phyloP scores from a whole-genome alignment of 2,797 vertebrate species.

The Spizella passerina region DNA sequence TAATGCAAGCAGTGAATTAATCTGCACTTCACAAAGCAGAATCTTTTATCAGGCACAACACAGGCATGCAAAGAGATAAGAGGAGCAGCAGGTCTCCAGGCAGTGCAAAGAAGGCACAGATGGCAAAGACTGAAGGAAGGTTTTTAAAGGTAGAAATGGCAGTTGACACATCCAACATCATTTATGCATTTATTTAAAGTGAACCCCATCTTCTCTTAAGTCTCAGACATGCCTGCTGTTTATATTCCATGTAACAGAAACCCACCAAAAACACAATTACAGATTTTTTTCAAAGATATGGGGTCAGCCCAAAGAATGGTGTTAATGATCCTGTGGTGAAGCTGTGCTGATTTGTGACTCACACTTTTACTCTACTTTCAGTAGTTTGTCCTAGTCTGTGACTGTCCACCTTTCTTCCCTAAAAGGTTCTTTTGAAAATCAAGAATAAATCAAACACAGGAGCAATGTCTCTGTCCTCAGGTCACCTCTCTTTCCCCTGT shows the following conservation, averaged over 20 bases:
- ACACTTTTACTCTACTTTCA: neutral
- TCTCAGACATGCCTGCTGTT: neutral
- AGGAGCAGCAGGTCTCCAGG: neutral
- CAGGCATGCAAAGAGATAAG: neutral
- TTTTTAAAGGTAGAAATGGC: neutral
- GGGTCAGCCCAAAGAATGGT: neutral
- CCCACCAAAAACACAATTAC: neutral
- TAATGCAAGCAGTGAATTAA: constrained; percentile 16
- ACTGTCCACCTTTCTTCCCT: neutral
- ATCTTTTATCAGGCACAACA: constrained; percentile 16
- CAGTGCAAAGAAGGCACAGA: neutral
- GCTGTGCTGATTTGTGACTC: neutral
- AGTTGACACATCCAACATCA: neutral
- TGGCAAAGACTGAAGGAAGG: neutral
- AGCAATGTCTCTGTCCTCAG: neutral
- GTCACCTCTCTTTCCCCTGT: neutral
- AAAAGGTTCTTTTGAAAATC: neutral
- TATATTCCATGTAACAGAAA: neutral
- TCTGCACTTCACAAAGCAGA: constrained; percentile 13
- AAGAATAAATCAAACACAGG: neutral
- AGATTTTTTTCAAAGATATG: neutral
- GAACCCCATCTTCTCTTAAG: neutral
- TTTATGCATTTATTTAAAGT: neutral
- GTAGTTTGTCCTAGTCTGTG: neutral
- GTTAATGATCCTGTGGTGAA: neutral